Conservation (phyloP, 2,113 vertebrate genomes). For the Sphyrna mokarran region DNA sequence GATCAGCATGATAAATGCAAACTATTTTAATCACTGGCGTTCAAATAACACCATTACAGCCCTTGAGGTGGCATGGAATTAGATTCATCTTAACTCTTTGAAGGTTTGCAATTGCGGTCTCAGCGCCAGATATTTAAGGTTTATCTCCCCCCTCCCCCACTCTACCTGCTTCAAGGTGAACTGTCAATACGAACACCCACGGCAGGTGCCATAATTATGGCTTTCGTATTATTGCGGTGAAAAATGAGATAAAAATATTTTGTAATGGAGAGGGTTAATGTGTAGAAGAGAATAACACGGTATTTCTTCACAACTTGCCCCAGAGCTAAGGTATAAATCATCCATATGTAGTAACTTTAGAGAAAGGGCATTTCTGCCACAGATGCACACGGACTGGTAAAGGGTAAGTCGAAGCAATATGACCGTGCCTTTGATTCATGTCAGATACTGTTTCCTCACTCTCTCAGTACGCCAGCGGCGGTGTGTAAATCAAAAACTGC, state of each 20-base stretch:
- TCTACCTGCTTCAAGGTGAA: not conserved
- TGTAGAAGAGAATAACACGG: not conserved
- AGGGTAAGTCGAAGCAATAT: conserved; percentile 37
- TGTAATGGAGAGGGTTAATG: not conserved
- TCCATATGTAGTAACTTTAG: conserved; percentile 35
- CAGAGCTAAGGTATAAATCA: conserved; percentile 30
- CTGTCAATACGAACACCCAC: not conserved
- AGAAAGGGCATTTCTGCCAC: conserved; percentile 33
- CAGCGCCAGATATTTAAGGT: not conserved
- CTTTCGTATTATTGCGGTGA: not conserved
- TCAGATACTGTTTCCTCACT: conserved; percentile 31
- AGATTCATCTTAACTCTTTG: conserved; percentile 20
- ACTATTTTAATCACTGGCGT: conserved; percentile 1
- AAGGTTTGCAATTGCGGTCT: not conserved
- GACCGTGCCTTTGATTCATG: conserved; percentile 32
- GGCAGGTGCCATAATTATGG: not conserved
- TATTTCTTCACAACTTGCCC: conserved; percentile 9
- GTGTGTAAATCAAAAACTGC: conserved; percentile 36
- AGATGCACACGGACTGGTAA: conserved; percentile 31
- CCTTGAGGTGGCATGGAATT: not conserved
- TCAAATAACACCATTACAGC: not conserved
- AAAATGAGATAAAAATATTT: not conserved
- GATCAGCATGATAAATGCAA: not conserved
- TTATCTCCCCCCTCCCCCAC: not conserved
- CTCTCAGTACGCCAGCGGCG: conserved; percentile 7